These are phyloP conservation scores for Solenopsis fugax DNA, from an alignment of 1,140 invertebrate species.

Conservation along the genomic window DNA sequence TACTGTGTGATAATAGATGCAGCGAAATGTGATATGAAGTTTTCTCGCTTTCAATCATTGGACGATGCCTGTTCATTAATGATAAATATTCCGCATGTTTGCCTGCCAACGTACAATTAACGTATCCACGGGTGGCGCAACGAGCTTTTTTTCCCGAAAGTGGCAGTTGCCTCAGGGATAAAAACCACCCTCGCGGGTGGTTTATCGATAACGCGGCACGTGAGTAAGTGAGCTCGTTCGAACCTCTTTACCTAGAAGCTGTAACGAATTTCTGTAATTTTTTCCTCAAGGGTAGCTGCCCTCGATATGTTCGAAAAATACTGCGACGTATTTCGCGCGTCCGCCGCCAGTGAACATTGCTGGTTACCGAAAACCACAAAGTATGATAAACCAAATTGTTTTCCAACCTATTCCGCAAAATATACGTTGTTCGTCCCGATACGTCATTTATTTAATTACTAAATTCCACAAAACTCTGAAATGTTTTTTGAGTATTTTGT, in stretches of 20 bases:
- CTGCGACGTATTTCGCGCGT: neutral
- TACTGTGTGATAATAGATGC: neutral
- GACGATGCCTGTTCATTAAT: slow-evolving; percentile 32
- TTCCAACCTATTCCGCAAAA: neutral
- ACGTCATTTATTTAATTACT: slow-evolving; percentile 18
- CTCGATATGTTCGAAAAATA: neutral
- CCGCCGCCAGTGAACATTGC: neutral
- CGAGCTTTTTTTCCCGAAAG: neutral
- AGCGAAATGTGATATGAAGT: neutral
- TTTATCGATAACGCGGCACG: slow-evolving; percentile 10
- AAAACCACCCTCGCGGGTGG: neutral
- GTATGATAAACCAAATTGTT: slow-evolving; percentile 11
- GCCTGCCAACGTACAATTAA: slow-evolving; percentile 4
- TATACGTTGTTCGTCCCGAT: neutral
- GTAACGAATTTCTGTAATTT: slow-evolving; percentile 34
- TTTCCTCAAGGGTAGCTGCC: neutral
- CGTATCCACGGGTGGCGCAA: neutral
- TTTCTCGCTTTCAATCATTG: slow-evolving; percentile 41
- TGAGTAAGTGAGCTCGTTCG: slow-evolving; percentile 9
- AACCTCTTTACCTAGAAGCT: neutral
- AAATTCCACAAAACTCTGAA: neutral
- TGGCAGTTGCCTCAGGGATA: too few relatives aligned
- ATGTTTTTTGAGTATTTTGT: neutral
- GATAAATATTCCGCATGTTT: neutral
- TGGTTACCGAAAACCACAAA: slow-evolving; percentile 20